phyloP scores from a whole-genome alignment of 2,888 invertebrate species.

The Biston stratarius region DNA sequence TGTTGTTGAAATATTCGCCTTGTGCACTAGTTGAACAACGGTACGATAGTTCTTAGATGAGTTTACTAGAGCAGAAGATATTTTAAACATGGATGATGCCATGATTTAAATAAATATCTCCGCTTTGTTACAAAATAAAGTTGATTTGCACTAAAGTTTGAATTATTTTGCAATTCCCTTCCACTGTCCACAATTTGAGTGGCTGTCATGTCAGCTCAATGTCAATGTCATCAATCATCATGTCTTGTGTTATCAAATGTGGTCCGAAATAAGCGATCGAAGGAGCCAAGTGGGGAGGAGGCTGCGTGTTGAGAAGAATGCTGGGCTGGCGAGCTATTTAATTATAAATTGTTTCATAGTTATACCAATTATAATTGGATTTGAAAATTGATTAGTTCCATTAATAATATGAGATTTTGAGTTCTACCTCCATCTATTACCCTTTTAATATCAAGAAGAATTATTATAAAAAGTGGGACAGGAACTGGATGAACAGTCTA shows the following conservation, averaged over 20 bases:
- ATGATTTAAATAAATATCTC: slow-evolving; percentile 56
- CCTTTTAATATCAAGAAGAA: too few relatives aligned
- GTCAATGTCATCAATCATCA: neutral
- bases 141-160: neutral
- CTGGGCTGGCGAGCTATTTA: too few relatives aligned
- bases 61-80: slow-evolving; percentile 63
- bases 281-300: too few relatives aligned
- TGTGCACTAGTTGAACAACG: slow-evolving; percentile 65
- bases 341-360: too few relatives aligned
- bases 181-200: neutral
- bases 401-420: too few relatives aligned
- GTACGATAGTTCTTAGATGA: slow-evolving; percentile 69
- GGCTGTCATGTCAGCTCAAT: neutral
- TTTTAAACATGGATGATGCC: slow-evolving; percentile 74
- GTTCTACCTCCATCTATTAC: too few relatives aligned
- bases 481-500: too few relatives aligned
- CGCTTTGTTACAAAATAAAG: slow-evolving; percentile 10
- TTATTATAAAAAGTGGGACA: too few relatives aligned
- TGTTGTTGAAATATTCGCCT: slow-evolving; percentile 72
- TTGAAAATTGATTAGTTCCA: too few relatives aligned
- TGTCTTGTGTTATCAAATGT: neutral
- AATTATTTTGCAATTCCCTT: neutral
- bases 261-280: too few relatives aligned
- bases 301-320: too few relatives aligned
- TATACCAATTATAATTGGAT: too few relatives aligned